These are phyloP conservation scores for Carassius gibelio DNA, from an alignment of 2,113 vertebrate genomes.

Conservation along the genomic window DNA sequence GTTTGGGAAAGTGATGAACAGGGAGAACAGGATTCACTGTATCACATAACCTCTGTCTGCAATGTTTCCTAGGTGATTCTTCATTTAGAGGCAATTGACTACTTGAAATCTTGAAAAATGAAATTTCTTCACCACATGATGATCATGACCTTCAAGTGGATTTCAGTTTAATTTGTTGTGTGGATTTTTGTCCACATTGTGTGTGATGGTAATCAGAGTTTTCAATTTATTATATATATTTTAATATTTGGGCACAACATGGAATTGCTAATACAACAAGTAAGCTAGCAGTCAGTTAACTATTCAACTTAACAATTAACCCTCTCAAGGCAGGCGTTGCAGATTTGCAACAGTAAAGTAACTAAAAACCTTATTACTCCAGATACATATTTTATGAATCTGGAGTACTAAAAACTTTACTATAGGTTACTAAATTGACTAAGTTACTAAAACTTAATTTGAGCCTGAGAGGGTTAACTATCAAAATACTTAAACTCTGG, in stretches of 20 bases:
- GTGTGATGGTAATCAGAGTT: background rate
- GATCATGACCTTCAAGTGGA: background rate
- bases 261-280: no score
- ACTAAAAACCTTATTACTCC: no score
- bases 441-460: no score
- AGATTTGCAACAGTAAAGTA: no score
- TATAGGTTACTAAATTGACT: no score
- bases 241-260: background rate
- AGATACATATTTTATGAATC: no score
- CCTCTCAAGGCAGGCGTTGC: no score
- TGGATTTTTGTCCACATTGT: background rate
- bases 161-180: background rate
- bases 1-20: background rate
- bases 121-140: background rate
- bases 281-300: no score
- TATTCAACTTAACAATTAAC: no score
- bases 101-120: background rate
- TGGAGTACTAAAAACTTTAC: no score
- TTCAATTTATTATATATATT: background rate
- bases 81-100: constrained; percentile 8
- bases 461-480: no score
- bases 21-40: background rate
- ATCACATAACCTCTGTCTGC: background rate
- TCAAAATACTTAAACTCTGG: no score
- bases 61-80: constrained; percentile 12